Evolutionary conservation across 2,888 invertebrate genomes (phyloP).

Genomic region (Meteorus cinctellus): DNA sequence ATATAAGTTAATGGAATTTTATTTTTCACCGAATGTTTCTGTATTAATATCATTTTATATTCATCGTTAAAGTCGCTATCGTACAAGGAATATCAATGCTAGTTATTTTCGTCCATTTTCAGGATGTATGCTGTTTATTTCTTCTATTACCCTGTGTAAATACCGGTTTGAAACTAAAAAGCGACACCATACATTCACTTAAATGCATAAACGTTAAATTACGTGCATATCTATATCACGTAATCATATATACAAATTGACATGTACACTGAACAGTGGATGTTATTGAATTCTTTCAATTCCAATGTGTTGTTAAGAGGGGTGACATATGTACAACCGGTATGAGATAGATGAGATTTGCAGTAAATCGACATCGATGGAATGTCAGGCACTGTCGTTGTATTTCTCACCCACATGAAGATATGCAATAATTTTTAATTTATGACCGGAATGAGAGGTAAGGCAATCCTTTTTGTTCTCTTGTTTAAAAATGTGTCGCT

Average conservation of each 20-base stretch:
- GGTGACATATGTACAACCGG: not conserved
- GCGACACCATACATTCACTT: not conserved
- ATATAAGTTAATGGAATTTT: not conserved
- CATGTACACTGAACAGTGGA: not conserved
- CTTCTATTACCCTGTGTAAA: constrained; percentile 69
- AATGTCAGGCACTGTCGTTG: not conserved
- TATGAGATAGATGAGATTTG: not conserved
- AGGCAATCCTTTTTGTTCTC: not conserved
- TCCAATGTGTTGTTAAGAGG: too few relatives aligned
- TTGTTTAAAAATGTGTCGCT: not conserved
- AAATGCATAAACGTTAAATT: constrained; percentile 5
- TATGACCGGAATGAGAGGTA: not conserved
- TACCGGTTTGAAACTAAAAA: constrained; percentile 40
- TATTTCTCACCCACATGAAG: not conserved
- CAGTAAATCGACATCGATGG: not conserved
- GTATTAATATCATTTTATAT: constrained; percentile 10
- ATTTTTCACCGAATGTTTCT: constrained; percentile 2
- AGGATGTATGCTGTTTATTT: constrained; percentile 39
- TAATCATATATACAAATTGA: not conserved
- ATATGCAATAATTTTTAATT: not conserved
- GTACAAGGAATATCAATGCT: constrained; percentile 64
- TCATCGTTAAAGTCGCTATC: constrained; percentile 51
- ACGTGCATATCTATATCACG: not conserved
- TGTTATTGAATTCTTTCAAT: not conserved
- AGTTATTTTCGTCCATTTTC: constrained; percentile 45